Conservation (phyloP, 2,888 invertebrate species). For the Ichneumon xanthorius region DNA sequence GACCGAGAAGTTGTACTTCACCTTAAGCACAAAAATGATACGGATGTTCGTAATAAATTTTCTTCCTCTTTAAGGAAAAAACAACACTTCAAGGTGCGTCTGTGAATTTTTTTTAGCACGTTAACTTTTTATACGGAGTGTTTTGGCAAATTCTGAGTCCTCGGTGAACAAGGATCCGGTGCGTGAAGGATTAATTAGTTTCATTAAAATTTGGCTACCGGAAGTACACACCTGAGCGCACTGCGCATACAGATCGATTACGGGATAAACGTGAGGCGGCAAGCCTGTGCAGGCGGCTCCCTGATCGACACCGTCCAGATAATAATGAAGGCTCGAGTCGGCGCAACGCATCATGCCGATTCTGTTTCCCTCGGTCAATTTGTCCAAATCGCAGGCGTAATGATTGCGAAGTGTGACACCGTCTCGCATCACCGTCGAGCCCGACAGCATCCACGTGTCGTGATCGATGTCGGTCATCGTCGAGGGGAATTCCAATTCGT, state of each 20-base stretch:
- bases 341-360: constrained; percentile 95
- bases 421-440: constrained; percentile 96
- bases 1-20: too few species aligned
- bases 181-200: background rate
- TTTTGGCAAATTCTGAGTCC: too few species aligned
- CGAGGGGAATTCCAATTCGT: constrained; percentile 94
- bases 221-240: constrained; percentile 93
- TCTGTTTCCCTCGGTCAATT: constrained; percentile 91
- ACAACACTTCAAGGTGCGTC: too few species aligned
- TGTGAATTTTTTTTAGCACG: too few species aligned
- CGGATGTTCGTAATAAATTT: too few species aligned
- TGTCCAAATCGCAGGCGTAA: constrained; percentile 94
- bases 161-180: too few species aligned
- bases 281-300: constrained; percentile 93
- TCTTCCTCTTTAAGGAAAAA: too few species aligned
- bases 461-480: constrained; percentile 96
- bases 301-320: constrained; percentile 94
- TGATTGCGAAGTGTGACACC: constrained; percentile 94
- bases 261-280: constrained; percentile 94
- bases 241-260: constrained; percentile 97
- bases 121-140: too few species aligned
- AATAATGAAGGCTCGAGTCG: constrained; percentile 94
- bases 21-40: too few species aligned
- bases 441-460: constrained; percentile 97
- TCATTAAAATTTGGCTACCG: constrained; percentile 19